Conservation (phyloP, 2,888 invertebrate species). For the Gasteruption jaculator region DNA sequence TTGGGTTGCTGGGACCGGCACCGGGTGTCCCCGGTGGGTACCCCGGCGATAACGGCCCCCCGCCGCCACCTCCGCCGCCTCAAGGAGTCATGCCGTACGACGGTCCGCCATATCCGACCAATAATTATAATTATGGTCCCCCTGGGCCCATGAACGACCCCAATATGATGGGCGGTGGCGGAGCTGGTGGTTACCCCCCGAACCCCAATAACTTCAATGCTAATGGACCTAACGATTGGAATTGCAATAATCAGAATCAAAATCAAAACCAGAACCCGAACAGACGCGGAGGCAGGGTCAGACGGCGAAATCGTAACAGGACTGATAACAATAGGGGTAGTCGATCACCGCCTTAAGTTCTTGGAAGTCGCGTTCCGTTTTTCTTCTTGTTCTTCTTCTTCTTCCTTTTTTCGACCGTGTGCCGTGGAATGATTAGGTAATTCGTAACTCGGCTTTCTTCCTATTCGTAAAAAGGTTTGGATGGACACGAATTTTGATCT, state of each 20-base stretch:
- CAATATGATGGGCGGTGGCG: slow-evolving; percentile 28
- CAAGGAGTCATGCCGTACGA: too few relatives aligned
- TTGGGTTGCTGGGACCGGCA: slow-evolving; percentile 44
- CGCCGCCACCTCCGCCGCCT: slow-evolving; percentile 22
- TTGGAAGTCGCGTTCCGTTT: too few relatives aligned
- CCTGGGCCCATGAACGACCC: slow-evolving; percentile 26
- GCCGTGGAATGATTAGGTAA: too few relatives aligned
- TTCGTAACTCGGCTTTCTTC: too few relatives aligned
- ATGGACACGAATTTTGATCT: too few relatives aligned
- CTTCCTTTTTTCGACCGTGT: neutral
- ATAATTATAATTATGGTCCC: slow-evolving; percentile 32
- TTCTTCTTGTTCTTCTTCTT: too few relatives aligned
- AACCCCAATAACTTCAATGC: slow-evolving; percentile 22
- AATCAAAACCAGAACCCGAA: slow-evolving; percentile 25
- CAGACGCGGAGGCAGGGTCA: slow-evolving; percentile 31
- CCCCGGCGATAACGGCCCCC: slow-evolving; percentile 33
- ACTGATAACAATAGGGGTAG: slow-evolving; percentile 36
- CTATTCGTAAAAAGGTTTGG: too few relatives aligned
- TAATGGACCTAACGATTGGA: slow-evolving; percentile 40
- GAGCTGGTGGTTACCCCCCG: slow-evolving; percentile 21
- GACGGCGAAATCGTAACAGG: slow-evolving; percentile 41
- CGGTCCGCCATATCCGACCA: slow-evolving; percentile 20
- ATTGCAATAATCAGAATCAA: slow-evolving; percentile 26
- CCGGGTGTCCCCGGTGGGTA: slow-evolving; percentile 39
- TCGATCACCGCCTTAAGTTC: slow-evolving; percentile 29